Evolutionary conservation across 2,888 invertebrate species (phyloP), one percentile per base, ranked within the genome.

Genomic region (Cheilosia vernalis): DNA sequence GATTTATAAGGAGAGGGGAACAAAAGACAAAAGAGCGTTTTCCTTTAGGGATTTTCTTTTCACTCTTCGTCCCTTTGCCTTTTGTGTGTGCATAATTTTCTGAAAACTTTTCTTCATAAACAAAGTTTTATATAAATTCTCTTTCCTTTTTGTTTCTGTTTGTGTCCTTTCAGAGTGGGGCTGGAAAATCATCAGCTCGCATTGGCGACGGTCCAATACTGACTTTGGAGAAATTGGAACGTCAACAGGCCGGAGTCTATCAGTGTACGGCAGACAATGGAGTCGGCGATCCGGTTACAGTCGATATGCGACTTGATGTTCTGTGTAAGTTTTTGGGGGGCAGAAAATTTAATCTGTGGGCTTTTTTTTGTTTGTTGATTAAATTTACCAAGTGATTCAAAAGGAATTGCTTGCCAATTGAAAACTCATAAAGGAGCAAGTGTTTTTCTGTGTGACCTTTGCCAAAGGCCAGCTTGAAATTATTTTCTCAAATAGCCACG

Each of bases 261-360:
- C 94, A 94, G 47, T 95, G 95, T 88, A 94, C 94, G 9, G 95
- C 95, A 9, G 94, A 94, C 91, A 95, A 95, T 88, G 95, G 95
- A 13, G 95, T 95, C 17, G 95, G 95, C 0, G 94, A 94, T 30
- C 94, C 95, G 1, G 93, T 94, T 7, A 94, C 94, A n/a, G 94
- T 94, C 0, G 94, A 95, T 90, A 95, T 95, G 91, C 93, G 94
- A 87, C 91, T 95, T 61, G 95, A 95, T 92, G 95, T 95, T 24
- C 90, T 95, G 21, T 95, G 95, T 95, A 89, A 94, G 95, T 93
- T 33, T 19, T 19, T n/a, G n/a, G 66, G 21, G 61, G 33, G 37
- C 21, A 60, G 4, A 6, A 4, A n/a, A 19, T 9, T 58, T 19
- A 37, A 37, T 30, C 21, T 56, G 44, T 17, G 63, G 55, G 55